A percentile compares a stretch with the other conserved stretches of the same genome.
Evolutionary conservation across 2,888 invertebrate genomes (phyloP).

Genomic region (Bugulina stolonifera): DNA sequence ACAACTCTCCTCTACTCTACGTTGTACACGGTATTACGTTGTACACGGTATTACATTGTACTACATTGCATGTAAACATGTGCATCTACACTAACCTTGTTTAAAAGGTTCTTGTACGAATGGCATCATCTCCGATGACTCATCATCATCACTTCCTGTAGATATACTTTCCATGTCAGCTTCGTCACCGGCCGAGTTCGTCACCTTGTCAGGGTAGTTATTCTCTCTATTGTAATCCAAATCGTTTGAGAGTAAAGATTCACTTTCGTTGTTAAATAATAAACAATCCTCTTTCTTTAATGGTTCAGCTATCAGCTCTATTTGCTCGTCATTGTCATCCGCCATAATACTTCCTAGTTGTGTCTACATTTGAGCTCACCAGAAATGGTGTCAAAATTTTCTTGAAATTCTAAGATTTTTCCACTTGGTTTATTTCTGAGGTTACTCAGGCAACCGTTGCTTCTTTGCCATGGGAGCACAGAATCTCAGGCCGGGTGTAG

Average conservation of each 20-base stretch:
- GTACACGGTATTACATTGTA: background rate
- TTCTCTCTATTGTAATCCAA: background rate
- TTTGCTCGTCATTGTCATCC: too few relatives aligned
- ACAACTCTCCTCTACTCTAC: background rate
- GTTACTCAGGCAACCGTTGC: background rate
- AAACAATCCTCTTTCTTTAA: too few relatives aligned
- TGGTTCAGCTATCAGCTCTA: too few relatives aligned
- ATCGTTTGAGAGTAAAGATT: background rate
- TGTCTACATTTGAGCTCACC: too few relatives aligned
- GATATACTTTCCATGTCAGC: background rate
- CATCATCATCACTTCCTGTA: background rate
- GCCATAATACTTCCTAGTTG: too few relatives aligned
- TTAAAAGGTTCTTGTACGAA: background rate
- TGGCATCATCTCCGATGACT: background rate
- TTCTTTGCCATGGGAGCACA: background rate
- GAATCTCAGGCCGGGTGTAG: too few relatives aligned
- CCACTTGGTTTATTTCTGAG: too few relatives aligned
- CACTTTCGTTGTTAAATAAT: background rate
- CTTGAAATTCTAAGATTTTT: too few relatives aligned
- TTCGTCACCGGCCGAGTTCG: too few relatives aligned
- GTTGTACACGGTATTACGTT: background rate
- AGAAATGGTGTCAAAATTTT: too few relatives aligned
- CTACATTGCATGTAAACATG: background rate
- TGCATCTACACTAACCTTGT: background rate
- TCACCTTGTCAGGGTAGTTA: too few relatives aligned